Evolutionary conservation across 2,797 vertebrate genomes (phyloP).

Genomic region (Chelidonichthys spinosus): DNA sequence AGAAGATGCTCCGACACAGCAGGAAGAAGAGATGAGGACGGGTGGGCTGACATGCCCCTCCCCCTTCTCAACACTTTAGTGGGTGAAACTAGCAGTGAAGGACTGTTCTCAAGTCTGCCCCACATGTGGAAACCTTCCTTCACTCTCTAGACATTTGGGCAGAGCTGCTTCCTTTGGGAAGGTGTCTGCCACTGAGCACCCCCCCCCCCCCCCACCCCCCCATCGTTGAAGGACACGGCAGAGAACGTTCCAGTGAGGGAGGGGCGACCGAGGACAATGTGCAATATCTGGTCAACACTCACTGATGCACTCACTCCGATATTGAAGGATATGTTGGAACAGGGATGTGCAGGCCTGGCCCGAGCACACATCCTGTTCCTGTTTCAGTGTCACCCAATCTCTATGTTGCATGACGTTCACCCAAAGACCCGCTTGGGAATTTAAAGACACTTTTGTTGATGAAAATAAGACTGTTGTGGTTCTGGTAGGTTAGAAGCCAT

Average conservation of each 20-base stretch:
- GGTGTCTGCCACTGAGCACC: constrained; percentile 1
- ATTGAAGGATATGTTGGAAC: constrained; percentile 52
- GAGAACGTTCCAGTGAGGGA: not conserved
- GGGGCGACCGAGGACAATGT: constrained; percentile 16
- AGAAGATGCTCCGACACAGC: constrained; percentile 80
- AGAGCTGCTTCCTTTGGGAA: constrained; percentile 18
- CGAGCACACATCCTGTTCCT: constrained; percentile 23
- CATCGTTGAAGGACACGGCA: not conserved
- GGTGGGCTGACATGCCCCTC: no score
- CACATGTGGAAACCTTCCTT: constrained; percentile 6
- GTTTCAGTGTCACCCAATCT: constrained; percentile 28
- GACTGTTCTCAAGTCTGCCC: not conserved
- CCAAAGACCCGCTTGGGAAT: constrained; percentile 13
- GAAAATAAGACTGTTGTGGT: constrained; percentile 42
- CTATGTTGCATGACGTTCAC: constrained; percentile 51
- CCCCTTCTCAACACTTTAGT: not conserved
- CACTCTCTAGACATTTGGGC: constrained; percentile 9
- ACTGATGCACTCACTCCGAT: constrained; percentile 42
- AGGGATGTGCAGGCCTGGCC: constrained; percentile 11
- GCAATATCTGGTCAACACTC: constrained; percentile 43
- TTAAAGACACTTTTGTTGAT: constrained; percentile 46
- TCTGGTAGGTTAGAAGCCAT: not conserved
- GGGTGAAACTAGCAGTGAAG: not conserved
- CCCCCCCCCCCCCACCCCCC: not conserved
- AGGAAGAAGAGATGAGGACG: constrained; percentile 83